These are phyloP conservation scores for Campylomormyrus numenius DNA, from an alignment of 2,113 vertebrate species.

Conservation along the genomic window DNA sequence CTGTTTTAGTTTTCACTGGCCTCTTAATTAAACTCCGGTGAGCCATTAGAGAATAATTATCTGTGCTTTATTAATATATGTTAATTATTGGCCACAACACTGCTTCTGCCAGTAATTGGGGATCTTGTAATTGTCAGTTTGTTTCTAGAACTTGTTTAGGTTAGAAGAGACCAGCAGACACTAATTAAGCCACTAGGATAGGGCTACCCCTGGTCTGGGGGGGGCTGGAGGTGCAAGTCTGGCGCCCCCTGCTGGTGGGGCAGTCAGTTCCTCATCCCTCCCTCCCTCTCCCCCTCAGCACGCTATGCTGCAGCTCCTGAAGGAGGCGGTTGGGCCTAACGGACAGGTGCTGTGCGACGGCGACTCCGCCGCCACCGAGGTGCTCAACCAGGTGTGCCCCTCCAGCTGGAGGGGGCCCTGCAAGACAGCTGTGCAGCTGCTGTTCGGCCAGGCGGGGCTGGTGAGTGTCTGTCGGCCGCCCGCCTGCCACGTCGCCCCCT, in stretches of 20 bases:
- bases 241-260: background rate
- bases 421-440: conserved; percentile 92
- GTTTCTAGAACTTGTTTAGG: background rate
- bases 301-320: conserved; percentile 89
- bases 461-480: conserved; percentile 65
- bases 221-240: background rate
- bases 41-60: background rate
- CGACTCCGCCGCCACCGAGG: conserved; percentile 85
- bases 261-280: background rate
- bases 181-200: background rate
- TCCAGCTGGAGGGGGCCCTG: conserved; percentile 95
- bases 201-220: background rate
- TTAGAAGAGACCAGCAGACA: background rate
- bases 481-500: background rate
- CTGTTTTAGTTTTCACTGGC: background rate
- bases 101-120: background rate
- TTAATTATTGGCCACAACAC: background rate
- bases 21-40: background rate
- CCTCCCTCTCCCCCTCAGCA: conserved; percentile 57
- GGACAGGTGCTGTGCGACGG: conserved; percentile 78
- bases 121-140: background rate
- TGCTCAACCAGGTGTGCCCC: conserved; percentile 94
- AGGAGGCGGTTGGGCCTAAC: conserved; percentile 83
- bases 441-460: conserved; percentile 95
- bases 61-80: background rate